These are phyloP conservation scores for Adela reaumurella DNA, from an alignment of 2,888 invertebrate genomes.

Conservation along the genomic window DNA sequence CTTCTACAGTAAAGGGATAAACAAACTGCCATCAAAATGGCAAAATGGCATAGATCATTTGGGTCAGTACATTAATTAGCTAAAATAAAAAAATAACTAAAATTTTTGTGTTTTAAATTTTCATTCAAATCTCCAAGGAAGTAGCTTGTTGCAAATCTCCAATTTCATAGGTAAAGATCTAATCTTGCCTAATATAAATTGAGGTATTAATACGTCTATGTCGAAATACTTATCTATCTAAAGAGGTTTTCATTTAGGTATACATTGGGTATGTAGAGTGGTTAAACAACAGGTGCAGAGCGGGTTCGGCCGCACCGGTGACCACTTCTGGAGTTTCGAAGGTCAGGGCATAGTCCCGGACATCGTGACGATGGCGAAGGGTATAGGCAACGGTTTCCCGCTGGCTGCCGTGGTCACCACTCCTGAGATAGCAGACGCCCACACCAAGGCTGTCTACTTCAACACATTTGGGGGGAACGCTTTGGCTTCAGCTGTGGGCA, in stretches of 20 bases:
- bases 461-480: slow-evolving; percentile 98
- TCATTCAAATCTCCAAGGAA: no score
- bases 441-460: slow-evolving; percentile 78
- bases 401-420: slow-evolving; percentile 94
- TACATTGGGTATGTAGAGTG: neutral
- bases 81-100: no score
- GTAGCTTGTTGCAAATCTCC: no score
- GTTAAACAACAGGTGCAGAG: slow-evolving; percentile 73
- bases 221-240: neutral
- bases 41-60: no score
- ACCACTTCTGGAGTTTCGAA: slow-evolving; percentile 96
- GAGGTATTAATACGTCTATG: no score
- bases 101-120: no score
- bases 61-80: no score
- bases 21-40: no score
- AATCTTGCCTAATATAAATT: no score
- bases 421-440: slow-evolving; percentile 74
- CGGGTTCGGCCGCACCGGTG: slow-evolving; percentile 93
- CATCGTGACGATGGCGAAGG: slow-evolving; percentile 95
- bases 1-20: no score
- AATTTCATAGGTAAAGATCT: no score
- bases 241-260: neutral
- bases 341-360: slow-evolving; percentile 83
- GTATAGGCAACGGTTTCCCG: slow-evolving; percentile 94
- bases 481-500: slow-evolving; percentile 81